These are phyloP conservation scores for Pardosa pseudoannulata DNA, from an alignment of 2,888 invertebrate species.

Conservation along the genomic window DNA sequence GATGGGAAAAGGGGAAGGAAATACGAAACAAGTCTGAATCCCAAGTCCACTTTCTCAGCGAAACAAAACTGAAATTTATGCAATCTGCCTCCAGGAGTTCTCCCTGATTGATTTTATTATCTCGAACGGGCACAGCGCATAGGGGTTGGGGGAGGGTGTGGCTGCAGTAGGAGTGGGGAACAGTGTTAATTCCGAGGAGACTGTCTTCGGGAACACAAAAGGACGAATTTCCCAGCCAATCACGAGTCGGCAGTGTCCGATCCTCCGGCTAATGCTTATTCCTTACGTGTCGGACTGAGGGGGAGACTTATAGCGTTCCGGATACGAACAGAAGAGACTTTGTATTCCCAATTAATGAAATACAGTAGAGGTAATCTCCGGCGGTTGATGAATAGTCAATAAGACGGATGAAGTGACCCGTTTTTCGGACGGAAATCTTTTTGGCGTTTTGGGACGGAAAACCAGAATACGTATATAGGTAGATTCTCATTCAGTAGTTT, in stretches of 20 bases:
- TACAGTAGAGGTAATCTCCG: background rate
- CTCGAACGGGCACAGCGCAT: no score
- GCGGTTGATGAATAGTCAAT: background rate
- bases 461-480: no score
- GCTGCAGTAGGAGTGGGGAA: background rate
- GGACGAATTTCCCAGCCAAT: conserved; percentile 14
- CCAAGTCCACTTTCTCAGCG: no score
- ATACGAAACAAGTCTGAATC: no score
- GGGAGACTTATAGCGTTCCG: background rate
- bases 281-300: background rate
- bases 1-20: no score
- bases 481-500: no score
- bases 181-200: background rate
- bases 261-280: background rate
- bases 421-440: no score
- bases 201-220: conserved; percentile 1
- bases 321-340: background rate
- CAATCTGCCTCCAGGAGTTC: background rate
- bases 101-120: background rate
- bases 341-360: background rate
- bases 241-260: background rate
- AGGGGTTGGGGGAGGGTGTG: background rate
- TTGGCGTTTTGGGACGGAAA: no score
- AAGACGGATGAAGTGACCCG: background rate
- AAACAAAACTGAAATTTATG: no score